Evolutionary conservation across 1,140 invertebrate genomes (phyloP).

Genomic region (Microvelia longipes): DNA sequence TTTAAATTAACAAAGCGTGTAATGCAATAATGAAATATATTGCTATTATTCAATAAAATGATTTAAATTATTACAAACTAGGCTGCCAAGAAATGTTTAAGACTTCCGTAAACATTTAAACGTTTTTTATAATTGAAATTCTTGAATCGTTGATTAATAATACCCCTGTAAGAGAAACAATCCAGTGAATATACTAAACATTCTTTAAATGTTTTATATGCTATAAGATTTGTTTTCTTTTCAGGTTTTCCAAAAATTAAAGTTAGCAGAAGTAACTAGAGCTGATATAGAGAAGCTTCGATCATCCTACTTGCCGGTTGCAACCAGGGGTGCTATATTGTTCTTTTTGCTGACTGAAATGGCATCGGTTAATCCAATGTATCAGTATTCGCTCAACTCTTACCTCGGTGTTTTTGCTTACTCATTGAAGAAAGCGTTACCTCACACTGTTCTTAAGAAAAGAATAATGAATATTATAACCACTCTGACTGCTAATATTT

Average conservation of each 20-base stretch:
- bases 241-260: conserved; percentile 54
- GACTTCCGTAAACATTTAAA: no score
- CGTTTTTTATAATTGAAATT: no score
- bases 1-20: no score
- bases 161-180: no score
- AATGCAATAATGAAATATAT: no score
- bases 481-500: conserved; percentile 68
- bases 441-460: conserved; percentile 50
- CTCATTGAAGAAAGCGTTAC: conserved; percentile 60
- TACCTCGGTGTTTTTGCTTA: conserved; percentile 65
- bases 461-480: conserved; percentile 66
- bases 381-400: conserved; percentile 70
- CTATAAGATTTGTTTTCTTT: no score
- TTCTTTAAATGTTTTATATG: no score
- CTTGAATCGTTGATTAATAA: no score
- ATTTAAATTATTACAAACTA: no score
- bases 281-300: conserved; percentile 62
- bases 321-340: conserved; percentile 66
- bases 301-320: conserved; percentile 65
- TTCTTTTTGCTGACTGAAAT: conserved; percentile 81
- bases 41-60: no score
- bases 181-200: no score
- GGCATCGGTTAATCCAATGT: conserved; percentile 73
- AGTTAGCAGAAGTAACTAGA: conserved; percentile 52
- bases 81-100: no score